These are phyloP conservation scores for Patella caerulea DNA, from an alignment of 2,888 invertebrate genomes.

Conservation along the genomic window DNA sequence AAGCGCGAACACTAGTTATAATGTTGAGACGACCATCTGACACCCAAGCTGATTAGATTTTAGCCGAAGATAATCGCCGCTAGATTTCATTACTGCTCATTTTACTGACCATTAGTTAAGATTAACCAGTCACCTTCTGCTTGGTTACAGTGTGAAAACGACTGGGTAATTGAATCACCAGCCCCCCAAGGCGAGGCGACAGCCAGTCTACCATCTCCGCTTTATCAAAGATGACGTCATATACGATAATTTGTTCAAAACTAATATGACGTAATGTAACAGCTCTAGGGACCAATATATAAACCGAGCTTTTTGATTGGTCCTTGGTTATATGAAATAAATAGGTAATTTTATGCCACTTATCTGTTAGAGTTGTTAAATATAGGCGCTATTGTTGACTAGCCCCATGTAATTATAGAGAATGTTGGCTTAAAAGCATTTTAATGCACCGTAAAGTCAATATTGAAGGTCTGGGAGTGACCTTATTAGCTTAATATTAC, in stretches of 20 bases:
- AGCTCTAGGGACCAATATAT: not conserved
- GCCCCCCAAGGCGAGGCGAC: not conserved
- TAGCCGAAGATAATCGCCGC: too few species aligned
- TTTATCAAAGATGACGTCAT: constrained; percentile 10
- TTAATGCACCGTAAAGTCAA: not conserved
- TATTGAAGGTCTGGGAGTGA: not conserved
- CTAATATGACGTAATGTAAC: not conserved
- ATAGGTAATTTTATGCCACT: not conserved
- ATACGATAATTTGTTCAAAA: not conserved
- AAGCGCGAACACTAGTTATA: too few species aligned
- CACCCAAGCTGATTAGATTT: too few species aligned
- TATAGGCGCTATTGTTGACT: not conserved
- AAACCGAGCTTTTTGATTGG: not conserved
- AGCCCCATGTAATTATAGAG: not conserved
- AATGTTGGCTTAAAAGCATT: not conserved
- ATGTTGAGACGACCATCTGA: too few species aligned
- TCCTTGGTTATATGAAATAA: not conserved
- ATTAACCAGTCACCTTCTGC: not conserved
- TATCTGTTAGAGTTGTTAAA: not conserved
- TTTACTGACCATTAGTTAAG: not conserved
- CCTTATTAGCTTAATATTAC: not conserved
- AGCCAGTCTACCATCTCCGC: not conserved
- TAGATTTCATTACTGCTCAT: not conserved
- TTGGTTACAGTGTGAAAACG: not conserved
- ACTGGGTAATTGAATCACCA: not conserved